phyloP scores from a whole-genome alignment of 1,140 invertebrate species.

The Psix sp. region DNA sequence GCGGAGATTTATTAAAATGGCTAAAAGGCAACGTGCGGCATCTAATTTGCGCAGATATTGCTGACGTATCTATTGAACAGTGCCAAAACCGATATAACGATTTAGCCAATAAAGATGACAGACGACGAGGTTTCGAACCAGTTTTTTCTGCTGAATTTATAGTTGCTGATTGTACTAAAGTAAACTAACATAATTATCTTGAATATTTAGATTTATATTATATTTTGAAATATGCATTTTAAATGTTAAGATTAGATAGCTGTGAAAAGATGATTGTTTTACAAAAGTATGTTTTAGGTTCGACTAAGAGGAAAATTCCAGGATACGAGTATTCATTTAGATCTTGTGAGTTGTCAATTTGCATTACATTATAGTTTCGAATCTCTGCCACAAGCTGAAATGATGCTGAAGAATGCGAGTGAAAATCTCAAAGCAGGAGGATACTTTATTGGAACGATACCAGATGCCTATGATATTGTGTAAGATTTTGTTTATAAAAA shows the following conservation, averaged over 20 bases:
- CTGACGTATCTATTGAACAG: slow-evolving; percentile 93
- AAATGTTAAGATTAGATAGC: slow-evolving; percentile 13
- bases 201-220: no score
- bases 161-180: slow-evolving; percentile 92
- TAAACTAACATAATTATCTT: no score
- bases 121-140: slow-evolving; percentile 67
- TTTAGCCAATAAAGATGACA: slow-evolving; percentile 50
- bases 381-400: slow-evolving; percentile 91
- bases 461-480: slow-evolving; percentile 94
- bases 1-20: slow-evolving; percentile 98
- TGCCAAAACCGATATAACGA: slow-evolving; percentile 84
- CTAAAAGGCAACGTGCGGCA: slow-evolving; percentile 88
- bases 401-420: slow-evolving; percentile 94
- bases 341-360: slow-evolving; percentile 98
- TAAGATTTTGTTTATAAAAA: slow-evolving; percentile 71
- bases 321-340: slow-evolving; percentile 86
- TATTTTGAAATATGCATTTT: no score
- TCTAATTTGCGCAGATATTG: slow-evolving; percentile 97
- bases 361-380: slow-evolving; percentile 98
- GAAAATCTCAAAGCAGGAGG: slow-evolving; percentile 92
- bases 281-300: slow-evolving; percentile 75
- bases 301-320: slow-evolving; percentile 84
- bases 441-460: slow-evolving; percentile 97
- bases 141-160: slow-evolving; percentile 94
- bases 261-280: slow-evolving; percentile 55